Evolutionary conservation across 2,797 vertebrate genomes (phyloP).

Genomic region (Dryobates pubescens): DNA sequence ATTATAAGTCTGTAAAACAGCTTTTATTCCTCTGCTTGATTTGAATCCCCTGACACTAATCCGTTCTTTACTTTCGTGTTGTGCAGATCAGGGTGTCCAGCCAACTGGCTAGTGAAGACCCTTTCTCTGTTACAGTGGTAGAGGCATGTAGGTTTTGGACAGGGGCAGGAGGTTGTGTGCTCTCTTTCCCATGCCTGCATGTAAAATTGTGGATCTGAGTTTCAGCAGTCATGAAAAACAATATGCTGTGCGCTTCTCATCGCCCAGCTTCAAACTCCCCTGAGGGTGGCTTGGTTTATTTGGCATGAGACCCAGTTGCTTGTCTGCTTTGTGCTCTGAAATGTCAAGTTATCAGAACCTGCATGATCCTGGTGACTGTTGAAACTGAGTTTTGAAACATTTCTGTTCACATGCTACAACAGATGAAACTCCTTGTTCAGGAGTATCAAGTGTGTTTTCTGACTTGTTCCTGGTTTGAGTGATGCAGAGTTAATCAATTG

Average conservation of each 20-base stretch:
- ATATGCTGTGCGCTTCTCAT: accelerated
- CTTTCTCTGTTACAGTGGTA: neutral
- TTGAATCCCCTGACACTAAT: neutral
- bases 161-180: neutral
- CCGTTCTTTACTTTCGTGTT: neutral
- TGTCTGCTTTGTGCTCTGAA: slow-evolving; percentile 38
- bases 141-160: slow-evolving; percentile 7
- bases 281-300: neutral
- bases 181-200: slow-evolving; percentile 19
- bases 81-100: neutral
- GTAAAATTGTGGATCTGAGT: neutral
- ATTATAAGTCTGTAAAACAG: neutral
- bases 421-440: neutral
- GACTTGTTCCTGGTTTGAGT: neutral
- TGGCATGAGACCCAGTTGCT: slow-evolving; percentile 41
- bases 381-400: neutral
- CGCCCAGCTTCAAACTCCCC: neutral
- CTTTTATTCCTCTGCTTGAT: neutral
- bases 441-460: neutral
- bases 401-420: neutral
- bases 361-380: slow-evolving; percentile 28
- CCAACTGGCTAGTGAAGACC: neutral
- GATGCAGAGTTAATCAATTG: neutral
- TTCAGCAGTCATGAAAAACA: neutral
- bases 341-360: neutral